Evolutionary conservation across 2,113 vertebrate species (phyloP), one percentile per base, ranked within the genome.

Genomic region (Prunella fulvescens): DNA sequence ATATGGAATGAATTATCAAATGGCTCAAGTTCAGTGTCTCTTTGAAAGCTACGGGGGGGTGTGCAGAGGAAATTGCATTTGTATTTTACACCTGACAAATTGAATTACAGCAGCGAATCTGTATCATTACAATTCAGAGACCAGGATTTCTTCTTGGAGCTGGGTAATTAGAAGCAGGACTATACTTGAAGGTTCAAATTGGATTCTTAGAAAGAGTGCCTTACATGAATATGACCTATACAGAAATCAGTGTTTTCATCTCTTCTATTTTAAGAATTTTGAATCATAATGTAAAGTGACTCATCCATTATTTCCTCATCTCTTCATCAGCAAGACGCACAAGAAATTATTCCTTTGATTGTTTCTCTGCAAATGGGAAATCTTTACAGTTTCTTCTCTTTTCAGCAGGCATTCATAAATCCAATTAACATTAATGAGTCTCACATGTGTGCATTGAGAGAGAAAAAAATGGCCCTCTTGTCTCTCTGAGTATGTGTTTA

Each of bases 61-160:
- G 19, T 33, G 19, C 42, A 50, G 76, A 81, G 72, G 72, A 86
- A 89, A 92, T 90, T 91, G 48, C 47, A 39, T 77, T 94, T 96
- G 64, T 71, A 57, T 94, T 96, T 95, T 97, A 96, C 82, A 95
- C 88, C 82, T 95, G 92, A 82, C 92, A 95, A 84, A 94, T 76
- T 78, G 83, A 92, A 96, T 96, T 95, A 96, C 61, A 81, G 90
- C 71, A 88, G 84, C 92, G 69, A 90, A 88, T 93, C 82, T 93
- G 76, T 81, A 26, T 86, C 89, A 96, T 86, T 92, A 62, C 67
- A 90, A 90, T 94, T 92, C 76, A 42, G 90, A 94, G 64, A 67
- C n/a, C 51, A 29, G 61, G 56, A 84, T 92, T 90, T 96, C 67
- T 86, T 80, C 64, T 81, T 10, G 1, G 78, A 87, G 40, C 64